These are phyloP conservation scores for Linepithema humile DNA, from an alignment of 1,140 invertebrate species.

Conservation along the genomic window DNA sequence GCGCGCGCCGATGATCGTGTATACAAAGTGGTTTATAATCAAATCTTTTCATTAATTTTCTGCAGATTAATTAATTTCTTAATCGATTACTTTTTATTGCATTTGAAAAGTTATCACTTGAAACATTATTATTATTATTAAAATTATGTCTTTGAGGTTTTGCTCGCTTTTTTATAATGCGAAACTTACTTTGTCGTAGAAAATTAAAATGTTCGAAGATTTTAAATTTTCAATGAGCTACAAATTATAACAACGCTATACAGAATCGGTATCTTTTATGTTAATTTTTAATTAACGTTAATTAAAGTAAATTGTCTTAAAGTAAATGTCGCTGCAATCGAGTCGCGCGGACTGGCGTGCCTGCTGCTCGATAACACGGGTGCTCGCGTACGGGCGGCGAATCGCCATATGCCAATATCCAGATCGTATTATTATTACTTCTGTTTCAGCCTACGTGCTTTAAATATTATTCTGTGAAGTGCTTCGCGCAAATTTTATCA, in stretches of 20 bases:
- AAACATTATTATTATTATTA: neutral
- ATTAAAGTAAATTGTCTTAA: too few relatives aligned
- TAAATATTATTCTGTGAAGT: neutral
- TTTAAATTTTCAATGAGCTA: too few relatives aligned
- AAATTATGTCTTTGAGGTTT: neutral
- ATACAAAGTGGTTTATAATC: neutral
- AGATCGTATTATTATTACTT: conserved; percentile 33
- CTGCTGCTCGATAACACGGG: conserved; percentile 40
- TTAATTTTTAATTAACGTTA: too few relatives aligned
- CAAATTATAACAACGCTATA: too few relatives aligned
- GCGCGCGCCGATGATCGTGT: neutral
- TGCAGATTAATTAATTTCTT: neutral
- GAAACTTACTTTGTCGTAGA: too few relatives aligned
- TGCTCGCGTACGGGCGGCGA: conserved; percentile 25
- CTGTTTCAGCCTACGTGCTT: conserved; percentile 1
- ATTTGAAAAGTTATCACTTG: neutral
- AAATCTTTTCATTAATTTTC: neutral
- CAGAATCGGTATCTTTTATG: too few relatives aligned
- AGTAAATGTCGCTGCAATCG: conserved; percentile 46
- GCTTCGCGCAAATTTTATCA: too few relatives aligned
- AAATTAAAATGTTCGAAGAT: too few relatives aligned
- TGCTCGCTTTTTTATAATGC: too few relatives aligned
- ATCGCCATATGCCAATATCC: too few relatives aligned
- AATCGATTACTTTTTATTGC: neutral
- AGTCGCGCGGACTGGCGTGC: too few relatives aligned